These are phyloP conservation scores for Masticophis lateralis DNA, from an alignment of 2,797 vertebrate genomes.

Conservation along the genomic window DNA sequence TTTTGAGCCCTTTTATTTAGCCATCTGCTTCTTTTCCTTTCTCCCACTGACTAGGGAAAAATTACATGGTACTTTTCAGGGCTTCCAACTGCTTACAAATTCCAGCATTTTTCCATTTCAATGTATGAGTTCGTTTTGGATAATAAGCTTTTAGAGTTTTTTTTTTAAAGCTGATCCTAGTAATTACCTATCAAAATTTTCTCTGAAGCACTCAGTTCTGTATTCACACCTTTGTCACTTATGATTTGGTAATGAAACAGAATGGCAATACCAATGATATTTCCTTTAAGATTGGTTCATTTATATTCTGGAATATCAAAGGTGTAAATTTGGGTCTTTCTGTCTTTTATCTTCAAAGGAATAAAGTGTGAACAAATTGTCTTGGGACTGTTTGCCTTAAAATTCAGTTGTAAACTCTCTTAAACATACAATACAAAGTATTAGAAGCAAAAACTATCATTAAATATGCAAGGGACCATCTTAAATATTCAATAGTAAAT, in stretches of 20 bases:
- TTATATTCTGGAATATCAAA: background rate
- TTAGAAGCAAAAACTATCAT: background rate
- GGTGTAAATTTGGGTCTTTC: background rate
- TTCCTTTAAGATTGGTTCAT: background rate
- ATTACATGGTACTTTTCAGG: background rate
- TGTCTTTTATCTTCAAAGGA: background rate
- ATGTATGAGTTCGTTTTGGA: background rate
- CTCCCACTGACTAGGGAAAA: background rate
- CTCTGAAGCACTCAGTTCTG: background rate
- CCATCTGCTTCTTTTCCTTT: background rate
- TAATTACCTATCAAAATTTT: background rate
- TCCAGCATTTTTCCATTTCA: background rate
- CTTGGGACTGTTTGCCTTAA: background rate
- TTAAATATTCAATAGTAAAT: background rate
- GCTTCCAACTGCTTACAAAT: background rate
- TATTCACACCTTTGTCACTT: background rate
- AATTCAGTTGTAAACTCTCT: background rate
- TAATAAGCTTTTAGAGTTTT: background rate
- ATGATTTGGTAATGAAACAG: background rate
- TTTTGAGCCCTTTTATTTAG: background rate
- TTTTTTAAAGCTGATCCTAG: background rate
- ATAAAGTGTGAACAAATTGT: background rate
- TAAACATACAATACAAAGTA: background rate
- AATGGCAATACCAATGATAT: background rate
- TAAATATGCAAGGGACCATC: background rate